A percentile compares a stretch with the other conserved stretches of the same genome.
Evolutionary conservation across 1,140 invertebrate species (phyloP).

Genomic region (Bilobella aurantiaca): DNA sequence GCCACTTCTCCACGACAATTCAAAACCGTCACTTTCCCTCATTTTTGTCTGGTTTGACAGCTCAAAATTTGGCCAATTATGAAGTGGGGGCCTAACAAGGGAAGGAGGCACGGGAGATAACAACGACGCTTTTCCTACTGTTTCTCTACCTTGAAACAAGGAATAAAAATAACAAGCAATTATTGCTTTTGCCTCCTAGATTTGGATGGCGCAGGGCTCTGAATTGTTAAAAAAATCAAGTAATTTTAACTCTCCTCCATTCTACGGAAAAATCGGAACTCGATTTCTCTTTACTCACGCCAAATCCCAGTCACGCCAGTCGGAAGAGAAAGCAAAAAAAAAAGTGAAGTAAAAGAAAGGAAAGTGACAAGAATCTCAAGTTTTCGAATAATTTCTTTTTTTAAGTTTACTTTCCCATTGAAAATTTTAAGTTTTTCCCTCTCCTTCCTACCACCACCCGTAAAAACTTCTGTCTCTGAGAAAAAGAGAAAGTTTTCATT

Average conservation of each 20-base stretch:
- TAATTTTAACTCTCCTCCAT: not conserved
- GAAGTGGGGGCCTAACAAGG: too few relatives aligned
- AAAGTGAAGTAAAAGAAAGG: not conserved
- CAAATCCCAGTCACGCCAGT: not conserved
- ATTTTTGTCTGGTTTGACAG: not conserved
- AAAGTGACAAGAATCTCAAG: slow-evolving; percentile 8
- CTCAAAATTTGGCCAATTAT: not conserved
- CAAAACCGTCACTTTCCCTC: too few relatives aligned
- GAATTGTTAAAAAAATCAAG: not conserved
- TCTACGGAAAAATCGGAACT: not conserved
- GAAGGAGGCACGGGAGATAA: too few relatives aligned
- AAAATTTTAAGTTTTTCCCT: not conserved
- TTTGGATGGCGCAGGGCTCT: too few relatives aligned
- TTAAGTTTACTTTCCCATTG: not conserved
- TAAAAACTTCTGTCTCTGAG: not conserved
- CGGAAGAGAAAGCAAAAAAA: not conserved
- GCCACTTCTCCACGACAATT: not conserved
- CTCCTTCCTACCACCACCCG: not conserved
- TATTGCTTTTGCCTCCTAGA: not conserved
- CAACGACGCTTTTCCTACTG: too few relatives aligned
- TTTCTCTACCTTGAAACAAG: not conserved
- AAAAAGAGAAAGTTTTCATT: slow-evolving; percentile 21
- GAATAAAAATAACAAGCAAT: not conserved
- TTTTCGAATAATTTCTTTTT: slow-evolving; percentile 5
- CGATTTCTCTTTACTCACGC: not conserved